Conservation (phyloP, 2,797 vertebrate species). For the Schizopygopsis malacanthus region DNA sequence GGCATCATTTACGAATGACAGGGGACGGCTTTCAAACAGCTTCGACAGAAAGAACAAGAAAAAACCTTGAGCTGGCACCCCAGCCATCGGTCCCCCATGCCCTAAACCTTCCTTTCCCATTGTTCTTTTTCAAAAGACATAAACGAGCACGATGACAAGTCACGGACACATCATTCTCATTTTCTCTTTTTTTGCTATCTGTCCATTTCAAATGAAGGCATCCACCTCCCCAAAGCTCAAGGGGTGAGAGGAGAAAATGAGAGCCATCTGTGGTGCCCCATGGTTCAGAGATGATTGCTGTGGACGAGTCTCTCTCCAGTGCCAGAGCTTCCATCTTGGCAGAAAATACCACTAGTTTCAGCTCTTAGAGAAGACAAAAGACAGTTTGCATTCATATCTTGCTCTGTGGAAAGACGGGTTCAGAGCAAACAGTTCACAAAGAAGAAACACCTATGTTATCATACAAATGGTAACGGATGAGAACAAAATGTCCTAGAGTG, state of each 20-base stretch:
- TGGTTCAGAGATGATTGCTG: slow-evolving; percentile 41
- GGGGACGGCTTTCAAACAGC: slow-evolving; percentile 34
- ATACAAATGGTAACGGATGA: background rate
- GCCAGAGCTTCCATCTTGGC: slow-evolving; percentile 24
- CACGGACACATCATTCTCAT: slow-evolving; percentile 16
- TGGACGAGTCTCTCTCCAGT: background rate
- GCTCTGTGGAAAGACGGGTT: background rate
- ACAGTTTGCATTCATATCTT: background rate
- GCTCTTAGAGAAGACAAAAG: slow-evolving; percentile 6
- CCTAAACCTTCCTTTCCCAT: slow-evolving; percentile 1
- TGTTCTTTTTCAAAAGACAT: slow-evolving; percentile 22
- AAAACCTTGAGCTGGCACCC: slow-evolving; percentile 30
- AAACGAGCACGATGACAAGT: slow-evolving; percentile 17
- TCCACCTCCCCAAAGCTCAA: slow-evolving; percentile 18
- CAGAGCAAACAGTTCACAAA: background rate
- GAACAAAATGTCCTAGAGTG: slow-evolving; percentile 2
- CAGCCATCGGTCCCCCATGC: background rate
- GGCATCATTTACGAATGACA: background rate
- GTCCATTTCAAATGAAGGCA: slow-evolving; percentile 19
- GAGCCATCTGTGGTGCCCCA: slow-evolving; percentile 48
- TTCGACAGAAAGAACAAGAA: slow-evolving; percentile 23
- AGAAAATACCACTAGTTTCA: slow-evolving; percentile 25
- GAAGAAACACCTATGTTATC: slow-evolving; percentile 1
- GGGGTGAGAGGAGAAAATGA: slow-evolving; percentile 34
- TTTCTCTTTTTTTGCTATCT: slow-evolving; percentile 10